Evolutionary conservation across 2,113 vertebrate genomes (phyloP), one percentile per base, ranked within the genome.

Genomic region (Athene noctua): DNA sequence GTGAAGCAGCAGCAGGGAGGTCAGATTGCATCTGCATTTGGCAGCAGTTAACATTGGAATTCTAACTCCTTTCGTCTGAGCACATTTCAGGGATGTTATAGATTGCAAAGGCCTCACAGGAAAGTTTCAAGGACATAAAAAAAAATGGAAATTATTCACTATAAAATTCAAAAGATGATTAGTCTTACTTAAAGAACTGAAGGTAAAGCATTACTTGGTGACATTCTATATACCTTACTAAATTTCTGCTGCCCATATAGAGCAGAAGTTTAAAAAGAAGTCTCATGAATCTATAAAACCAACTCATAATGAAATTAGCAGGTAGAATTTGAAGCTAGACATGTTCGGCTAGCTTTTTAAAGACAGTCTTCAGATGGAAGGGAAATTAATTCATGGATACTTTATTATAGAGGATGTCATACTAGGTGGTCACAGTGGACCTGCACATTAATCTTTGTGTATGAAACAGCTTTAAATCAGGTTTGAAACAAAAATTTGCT

Each of bases 21-120:
- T 94, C 93, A 90, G 78, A 80, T 95, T 90, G 74, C 94, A 91
- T 66, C 90, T 75, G 46, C 71, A 38, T 87, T 93, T 87, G 46
- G 54, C 71, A 93, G 40, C 62, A 85, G 44, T 80, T 85, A 90
- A 3, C 62, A n/a, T 2, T 70, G 87, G 93, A 95, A 91, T 75
- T 86, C 18, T 79, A 92, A 61, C 26, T 71, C 40, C 16, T 71
- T 95, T 80, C 0, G 0, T 57, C 38, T 70, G 58, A 85, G 34
- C 44, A 38, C 40, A 62, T 61, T 93, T 87, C 58, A 75, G 30
- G 51, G 61, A 68, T 75, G 15, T 55, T 87, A 82, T 2, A 87
- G 80, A 70, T 49, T 81, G 65, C 40, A 91, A 77, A 88, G 54
- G 4, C 29, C n/a, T 79, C 17, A 5, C 21, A 80, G 62, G 13